phyloP scores from a whole-genome alignment of 2,113 vertebrate genomes.

The Gnathonemus longibarbis region DNA sequence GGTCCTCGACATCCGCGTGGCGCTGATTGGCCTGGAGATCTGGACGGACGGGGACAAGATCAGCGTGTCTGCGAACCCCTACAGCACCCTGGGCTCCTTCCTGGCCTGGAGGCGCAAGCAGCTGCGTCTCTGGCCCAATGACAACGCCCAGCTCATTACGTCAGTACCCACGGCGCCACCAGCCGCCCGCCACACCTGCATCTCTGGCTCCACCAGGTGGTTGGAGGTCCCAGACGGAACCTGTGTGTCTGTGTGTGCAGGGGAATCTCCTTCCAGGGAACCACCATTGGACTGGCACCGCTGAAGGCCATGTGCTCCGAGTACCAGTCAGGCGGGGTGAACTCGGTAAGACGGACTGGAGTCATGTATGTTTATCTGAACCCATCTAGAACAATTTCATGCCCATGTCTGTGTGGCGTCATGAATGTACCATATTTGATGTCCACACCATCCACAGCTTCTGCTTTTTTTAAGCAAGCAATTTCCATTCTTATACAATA shows the following conservation, averaged over 20 bases:
- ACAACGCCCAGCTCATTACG: constrained; percentile 97
- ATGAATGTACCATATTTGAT: background rate
- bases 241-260: constrained; percentile 54
- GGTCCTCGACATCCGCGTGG: constrained; percentile 80
- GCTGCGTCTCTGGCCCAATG: constrained; percentile 69
- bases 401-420: background rate
- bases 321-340: constrained; percentile 95
- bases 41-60: constrained; percentile 78
- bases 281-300: constrained; percentile 87
- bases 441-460: background rate
- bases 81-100: constrained; percentile 83
- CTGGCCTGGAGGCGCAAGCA: constrained; percentile 85
- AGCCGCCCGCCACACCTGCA: too few relatives aligned
- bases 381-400: background rate
- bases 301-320: constrained; percentile 94
- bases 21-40: constrained; percentile 85
- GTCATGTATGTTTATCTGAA: background rate
- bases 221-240: background rate
- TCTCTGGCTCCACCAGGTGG: background rate
- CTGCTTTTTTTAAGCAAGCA: background rate
- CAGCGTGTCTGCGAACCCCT: constrained; percentile 75
- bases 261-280: constrained; percentile 80
- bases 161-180: constrained; percentile 46
- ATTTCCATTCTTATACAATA: background rate
- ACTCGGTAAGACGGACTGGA: constrained; percentile 70